Percentiles rank a stretch among this genome's conserved stretches.
phyloP scores from a whole-genome alignment of 2,888 invertebrate species.

The Lacanobia wlatinum region DNA sequence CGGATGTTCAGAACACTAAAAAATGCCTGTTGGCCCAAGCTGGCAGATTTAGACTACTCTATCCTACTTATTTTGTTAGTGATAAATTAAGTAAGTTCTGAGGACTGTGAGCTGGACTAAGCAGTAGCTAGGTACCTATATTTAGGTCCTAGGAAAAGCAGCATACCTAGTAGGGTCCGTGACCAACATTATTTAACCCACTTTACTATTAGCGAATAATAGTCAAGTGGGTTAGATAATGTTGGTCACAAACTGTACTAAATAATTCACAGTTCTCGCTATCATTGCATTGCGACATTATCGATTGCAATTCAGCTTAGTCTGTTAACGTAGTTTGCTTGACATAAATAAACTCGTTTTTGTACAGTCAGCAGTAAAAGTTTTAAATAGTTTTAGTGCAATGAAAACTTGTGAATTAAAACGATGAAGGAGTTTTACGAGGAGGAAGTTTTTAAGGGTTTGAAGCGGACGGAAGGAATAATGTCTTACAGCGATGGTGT shows the following conservation, averaged over 20 bases:
- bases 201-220: too few species aligned
- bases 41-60: too few species aligned
- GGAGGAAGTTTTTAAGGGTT: neutral
- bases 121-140: neutral
- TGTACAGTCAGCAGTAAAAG: neutral
- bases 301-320: conserved; percentile 40
- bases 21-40: too few species aligned
- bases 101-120: too few species aligned
- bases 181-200: too few species aligned
- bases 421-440: neutral
- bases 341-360: neutral
- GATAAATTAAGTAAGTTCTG: too few species aligned
- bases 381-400: neutral
- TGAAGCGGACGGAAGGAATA: neutral
- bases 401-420: neutral
- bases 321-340: neutral
- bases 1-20: too few species aligned
- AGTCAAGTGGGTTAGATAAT: too few species aligned
- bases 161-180: too few species aligned
- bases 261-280: conserved; percentile 42
- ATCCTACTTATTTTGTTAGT: too few species aligned
- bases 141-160: conserved; percentile 5
- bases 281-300: conserved; percentile 41
- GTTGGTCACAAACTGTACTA: neutral
- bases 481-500: too few species aligned